Base-by-base conservation (phyloP, 2,797 vertebrate genomes). In the Varecia variegata region DNA sequence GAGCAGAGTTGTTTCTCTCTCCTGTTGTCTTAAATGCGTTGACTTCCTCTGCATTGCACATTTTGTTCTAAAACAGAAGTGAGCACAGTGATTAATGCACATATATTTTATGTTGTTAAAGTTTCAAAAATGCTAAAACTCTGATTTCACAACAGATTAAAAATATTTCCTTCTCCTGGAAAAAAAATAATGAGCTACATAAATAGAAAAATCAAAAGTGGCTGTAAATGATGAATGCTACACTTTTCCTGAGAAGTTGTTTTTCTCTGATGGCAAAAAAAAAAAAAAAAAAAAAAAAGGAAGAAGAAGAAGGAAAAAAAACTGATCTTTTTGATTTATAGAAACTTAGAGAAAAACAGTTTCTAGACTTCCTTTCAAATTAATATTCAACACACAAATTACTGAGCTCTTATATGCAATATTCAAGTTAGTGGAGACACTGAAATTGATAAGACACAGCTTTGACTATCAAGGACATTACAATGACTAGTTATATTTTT, bases 131-230 rank as follows among this genome's bases (percentile, higher is more conserved):
- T 91, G 62, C 88, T 95, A 96, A 93, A 94, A 97, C 68, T 93
- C 93, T 96, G 77, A 91, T 97, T 97, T 97, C 76, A 90, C 70
- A 94, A 35, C n/a, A 73, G 77, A 97, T 97, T 96, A 97, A 80
- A 97, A 97, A 95, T 89, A 96, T 96, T 98, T 97, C 40, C 92
- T 97, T 96, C 91, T 95, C 95, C 54, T 95, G 90, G 88, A 38
- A 80, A 76, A 98, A 97, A 96, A 93, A 47, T 95, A 98, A 98
- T 98, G 95, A 98, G 87, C 71, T 97, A 83, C 96, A 93, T 97
- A 97, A 98, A 98, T 98, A 97, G 38, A 97, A 97, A 98, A 96
- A 94, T 97, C 92, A 98, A 97, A 98, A 97, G 60, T 87, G 82
- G 13, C 25, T 97, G 3, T 50, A 95, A 94, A 92, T 88, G 73